Evolutionary conservation across 1,140 invertebrate species (phyloP), one percentile per base, ranked within the genome.

Genomic region (Drosophila nigromelanica): DNA sequence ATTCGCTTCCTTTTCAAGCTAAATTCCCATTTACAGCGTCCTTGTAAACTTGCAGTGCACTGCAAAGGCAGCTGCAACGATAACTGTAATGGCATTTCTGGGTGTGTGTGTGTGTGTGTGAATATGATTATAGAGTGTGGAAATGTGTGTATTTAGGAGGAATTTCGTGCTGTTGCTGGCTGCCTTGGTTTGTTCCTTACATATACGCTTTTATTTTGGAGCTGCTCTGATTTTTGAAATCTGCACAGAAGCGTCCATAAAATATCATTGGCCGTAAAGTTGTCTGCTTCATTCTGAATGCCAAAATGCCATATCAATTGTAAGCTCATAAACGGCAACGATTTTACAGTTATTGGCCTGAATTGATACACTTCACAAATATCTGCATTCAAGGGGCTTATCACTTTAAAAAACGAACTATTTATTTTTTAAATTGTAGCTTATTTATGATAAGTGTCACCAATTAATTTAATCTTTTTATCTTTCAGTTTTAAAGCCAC

Each of bases 71-170:
- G 39, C 5, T 37, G 43, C 27, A 52, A 33, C 74, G 59, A 59
- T 80, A 62, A 68, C 47, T 48, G 83, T 79, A 77, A 71, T 60
- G 64, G 45, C 63, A 74, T 47, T 51, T 27, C 15, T 15, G 24
- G 43, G 4, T 42, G 7, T 33, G 47, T 59, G 18, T 33, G 27
- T 7, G 14, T 59, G 15, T 42, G 15, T 59, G 1, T 15, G 15
- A 14, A 24, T 35, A 7, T 35, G 33, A 7, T 7, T 8, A 21
- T 35, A 30, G 18, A 27, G 12, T 43, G 8, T 18, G 60, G 14
- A 14, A 43, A 24, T 59, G 54, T 42, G 15, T 33, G 58, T n/a
- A 60, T 15, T 30, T 43, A 51, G 39, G 35, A 24, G 39, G 45
- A 45, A 51, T 48, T 27, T 21, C 14, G 7, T 35, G 37, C 39